Evolutionary conservation across 92 coral and sea anemone species (phyloP).

Genomic region (Galaxea fascicularis): DNA sequence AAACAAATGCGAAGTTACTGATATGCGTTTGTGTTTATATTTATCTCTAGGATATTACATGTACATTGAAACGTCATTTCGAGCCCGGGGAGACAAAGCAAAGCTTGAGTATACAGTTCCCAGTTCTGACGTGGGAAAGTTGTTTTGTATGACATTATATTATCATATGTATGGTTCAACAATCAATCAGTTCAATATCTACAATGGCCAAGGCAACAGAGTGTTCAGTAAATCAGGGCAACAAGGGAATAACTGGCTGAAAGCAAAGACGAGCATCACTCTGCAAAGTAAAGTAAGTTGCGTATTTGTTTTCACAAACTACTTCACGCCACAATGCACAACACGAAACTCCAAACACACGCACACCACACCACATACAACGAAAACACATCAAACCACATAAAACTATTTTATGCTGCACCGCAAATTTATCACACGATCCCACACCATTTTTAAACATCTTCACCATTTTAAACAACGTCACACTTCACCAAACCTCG

Average conservation of each 20-base stretch:
- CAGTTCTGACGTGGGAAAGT: neutral
- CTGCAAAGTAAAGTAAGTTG: slow-evolving; percentile 4
- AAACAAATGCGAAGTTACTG: neutral
- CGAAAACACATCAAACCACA: too few relatives aligned
- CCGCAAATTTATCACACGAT: too few relatives aligned
- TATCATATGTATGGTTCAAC: slow-evolving; percentile 23
- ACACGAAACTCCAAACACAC: too few relatives aligned
- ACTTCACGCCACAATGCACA: too few relatives aligned
- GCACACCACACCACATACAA: too few relatives aligned
- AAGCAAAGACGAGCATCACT: neutral
- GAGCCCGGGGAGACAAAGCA: neutral
- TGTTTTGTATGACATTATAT: neutral
- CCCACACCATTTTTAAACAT: too few relatives aligned
- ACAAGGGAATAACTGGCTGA: neutral
- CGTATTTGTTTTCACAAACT: too few relatives aligned
- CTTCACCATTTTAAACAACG: too few relatives aligned
- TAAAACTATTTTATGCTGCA: too few relatives aligned
- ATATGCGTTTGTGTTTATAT: neutral
- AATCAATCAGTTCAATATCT: neutral
- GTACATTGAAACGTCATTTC: slow-evolving; percentile 6
- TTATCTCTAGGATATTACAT: neutral
- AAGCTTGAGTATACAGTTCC: neutral
- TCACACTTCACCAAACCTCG: too few relatives aligned
- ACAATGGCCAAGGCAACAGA: neutral
- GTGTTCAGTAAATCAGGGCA: slow-evolving; percentile 3